Evolutionary conservation across 2,797 vertebrate species (phyloP).

Genomic region (Coracias cyanogaster): DNA sequence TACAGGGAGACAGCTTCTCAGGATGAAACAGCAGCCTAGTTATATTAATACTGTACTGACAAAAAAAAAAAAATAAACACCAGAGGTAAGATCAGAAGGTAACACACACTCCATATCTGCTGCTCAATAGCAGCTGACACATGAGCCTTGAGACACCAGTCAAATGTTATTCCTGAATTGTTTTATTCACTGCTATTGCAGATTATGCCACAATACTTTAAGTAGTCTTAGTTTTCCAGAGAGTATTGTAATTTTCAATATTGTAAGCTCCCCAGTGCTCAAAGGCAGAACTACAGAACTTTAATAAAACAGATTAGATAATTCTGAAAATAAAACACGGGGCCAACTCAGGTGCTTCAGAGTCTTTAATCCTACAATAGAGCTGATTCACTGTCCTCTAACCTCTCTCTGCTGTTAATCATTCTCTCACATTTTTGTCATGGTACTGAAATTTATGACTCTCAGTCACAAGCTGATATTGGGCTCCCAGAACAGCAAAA

Average conservation of each 20-base stretch:
- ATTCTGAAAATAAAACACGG: neutral
- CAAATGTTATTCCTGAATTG: neutral
- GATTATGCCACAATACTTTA: neutral
- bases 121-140: neutral
- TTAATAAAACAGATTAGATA: neutral
- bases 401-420: neutral
- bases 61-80: neutral
- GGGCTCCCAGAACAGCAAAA: neutral
- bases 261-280: neutral
- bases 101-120: neutral
- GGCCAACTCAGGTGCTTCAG: neutral
- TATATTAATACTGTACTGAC: neutral
- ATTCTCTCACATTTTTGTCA: neutral
- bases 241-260: neutral
- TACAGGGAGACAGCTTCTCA: conserved; percentile 59
- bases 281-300: neutral
- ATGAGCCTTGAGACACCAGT: neutral
- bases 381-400: neutral
- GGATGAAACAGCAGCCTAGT: conserved; percentile 56
- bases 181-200: neutral
- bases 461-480: neutral
- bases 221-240: neutral
- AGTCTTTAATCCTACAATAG: neutral
- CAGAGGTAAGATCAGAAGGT: conserved; percentile 9
- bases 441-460: neutral